Conservation (phyloP, 2,797 vertebrate genomes). For the Falco concolor region DNA sequence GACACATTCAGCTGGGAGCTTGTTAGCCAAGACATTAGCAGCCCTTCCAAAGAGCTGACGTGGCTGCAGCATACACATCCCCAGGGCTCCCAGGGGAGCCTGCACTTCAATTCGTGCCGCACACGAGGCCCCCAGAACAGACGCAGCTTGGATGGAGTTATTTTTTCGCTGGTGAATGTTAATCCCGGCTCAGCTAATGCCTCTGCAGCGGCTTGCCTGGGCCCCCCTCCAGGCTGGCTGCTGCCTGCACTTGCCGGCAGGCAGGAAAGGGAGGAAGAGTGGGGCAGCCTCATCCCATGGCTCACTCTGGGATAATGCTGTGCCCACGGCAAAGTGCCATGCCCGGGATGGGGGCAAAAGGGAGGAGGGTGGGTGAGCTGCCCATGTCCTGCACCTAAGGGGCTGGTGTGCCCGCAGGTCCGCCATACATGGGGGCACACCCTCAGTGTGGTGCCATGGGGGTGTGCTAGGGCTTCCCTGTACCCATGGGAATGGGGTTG, state of each 20-base stretch:
- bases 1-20: conserved; percentile 56
- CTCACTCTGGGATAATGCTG: not conserved
- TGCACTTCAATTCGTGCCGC: conserved; percentile 26
- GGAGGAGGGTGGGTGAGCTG: not conserved
- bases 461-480: not conserved
- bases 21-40: conserved; percentile 52
- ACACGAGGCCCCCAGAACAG: conserved; percentile 32
- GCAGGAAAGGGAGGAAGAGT: not conserved
- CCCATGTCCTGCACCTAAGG: not conserved
- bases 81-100: conserved; percentile 44
- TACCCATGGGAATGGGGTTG: not conserved
- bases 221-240: not conserved
- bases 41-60: conserved; percentile 53
- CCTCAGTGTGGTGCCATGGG: not conserved
- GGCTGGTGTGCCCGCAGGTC: not conserved
- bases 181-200: conserved; percentile 25
- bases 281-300: not conserved
- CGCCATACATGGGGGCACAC: not conserved
- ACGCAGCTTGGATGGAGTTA: conserved; percentile 25
- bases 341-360: not conserved
- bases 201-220: not conserved
- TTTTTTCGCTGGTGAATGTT: conserved; percentile 13
- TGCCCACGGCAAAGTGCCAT: not conserved
- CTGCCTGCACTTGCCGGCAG: fast-evolving
- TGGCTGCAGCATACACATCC: conserved; percentile 36